phyloP scores from a whole-genome alignment of 2,113 vertebrate genomes.

The Symphodus melops region DNA sequence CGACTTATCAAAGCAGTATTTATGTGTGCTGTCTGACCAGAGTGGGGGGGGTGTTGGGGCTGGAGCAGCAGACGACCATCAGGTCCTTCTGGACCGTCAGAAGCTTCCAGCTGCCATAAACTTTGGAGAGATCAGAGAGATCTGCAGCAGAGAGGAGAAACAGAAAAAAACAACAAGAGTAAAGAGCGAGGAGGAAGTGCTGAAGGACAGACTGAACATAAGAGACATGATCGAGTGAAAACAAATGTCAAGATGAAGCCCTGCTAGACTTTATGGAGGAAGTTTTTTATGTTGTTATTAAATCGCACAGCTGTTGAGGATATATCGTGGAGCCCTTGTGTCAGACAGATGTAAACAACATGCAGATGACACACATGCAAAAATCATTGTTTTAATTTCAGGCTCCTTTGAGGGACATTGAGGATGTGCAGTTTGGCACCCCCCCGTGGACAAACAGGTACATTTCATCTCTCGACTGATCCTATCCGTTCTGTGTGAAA shows the following conservation, averaged over 20 bases:
- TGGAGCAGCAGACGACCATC: conserved; percentile 84
- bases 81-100: conserved; percentile 82
- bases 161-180: not conserved
- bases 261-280: not conserved
- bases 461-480: no score
- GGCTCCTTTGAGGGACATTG: no score
- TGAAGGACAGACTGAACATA: not conserved
- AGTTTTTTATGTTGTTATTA: not conserved
- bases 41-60: conserved; percentile 81
- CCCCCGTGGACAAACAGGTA: no score
- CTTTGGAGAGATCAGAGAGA: conserved; percentile 2
- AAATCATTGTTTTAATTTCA: no score
- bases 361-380: not conserved
- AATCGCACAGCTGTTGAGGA: not conserved
- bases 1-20: not conserved
- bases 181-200: not conserved
- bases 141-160: conserved; percentile 30
- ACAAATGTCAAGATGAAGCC: not conserved
- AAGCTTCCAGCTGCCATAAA: conserved; percentile 81
- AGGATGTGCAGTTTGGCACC: no score
- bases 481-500: no score
- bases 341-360: not conserved
- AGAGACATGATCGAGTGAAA: not conserved
- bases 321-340: not conserved
- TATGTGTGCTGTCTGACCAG: conserved; percentile 71